Conservation (phyloP, 2,113 vertebrate species). For the Gila orcuttii region DNA sequence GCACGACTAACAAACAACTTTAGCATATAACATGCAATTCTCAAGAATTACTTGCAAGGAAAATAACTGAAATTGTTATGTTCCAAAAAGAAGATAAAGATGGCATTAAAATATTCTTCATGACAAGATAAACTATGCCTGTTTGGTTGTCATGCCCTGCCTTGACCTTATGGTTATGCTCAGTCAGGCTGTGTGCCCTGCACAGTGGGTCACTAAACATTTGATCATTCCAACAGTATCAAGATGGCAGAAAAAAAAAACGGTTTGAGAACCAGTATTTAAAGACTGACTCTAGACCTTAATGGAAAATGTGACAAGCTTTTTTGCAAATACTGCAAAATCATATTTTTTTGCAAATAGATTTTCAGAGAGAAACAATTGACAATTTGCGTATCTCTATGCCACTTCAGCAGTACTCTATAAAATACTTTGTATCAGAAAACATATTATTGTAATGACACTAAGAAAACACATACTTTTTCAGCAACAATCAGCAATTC, state of each 20-base stretch:
- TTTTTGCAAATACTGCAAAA: not conserved
- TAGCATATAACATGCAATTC: no score
- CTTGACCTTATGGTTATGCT: not conserved
- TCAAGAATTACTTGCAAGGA: no score
- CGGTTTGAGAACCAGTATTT: not conserved
- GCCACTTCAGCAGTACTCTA: not conserved
- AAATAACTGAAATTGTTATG: not conserved
- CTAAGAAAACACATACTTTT: no score
- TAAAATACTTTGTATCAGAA: not conserved
- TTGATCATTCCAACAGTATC: not conserved
- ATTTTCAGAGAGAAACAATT: not conserved
- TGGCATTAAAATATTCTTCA: not conserved
- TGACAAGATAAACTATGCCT: constrained; percentile 4
- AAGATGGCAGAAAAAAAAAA: not conserved
- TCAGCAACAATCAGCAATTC: not conserved
- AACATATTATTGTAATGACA: no score
- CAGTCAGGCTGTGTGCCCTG: not conserved
- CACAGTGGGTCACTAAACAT: constrained; percentile 13
- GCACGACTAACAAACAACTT: no score
- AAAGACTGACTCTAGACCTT: not conserved
- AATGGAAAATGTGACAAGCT: not conserved
- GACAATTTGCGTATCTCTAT: not conserved
- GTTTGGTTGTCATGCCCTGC: not conserved
- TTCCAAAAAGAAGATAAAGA: not conserved
- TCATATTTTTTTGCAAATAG: not conserved